Evolutionary conservation across 2,888 invertebrate genomes (phyloP).

Genomic region (Oscheius sp.): DNA sequence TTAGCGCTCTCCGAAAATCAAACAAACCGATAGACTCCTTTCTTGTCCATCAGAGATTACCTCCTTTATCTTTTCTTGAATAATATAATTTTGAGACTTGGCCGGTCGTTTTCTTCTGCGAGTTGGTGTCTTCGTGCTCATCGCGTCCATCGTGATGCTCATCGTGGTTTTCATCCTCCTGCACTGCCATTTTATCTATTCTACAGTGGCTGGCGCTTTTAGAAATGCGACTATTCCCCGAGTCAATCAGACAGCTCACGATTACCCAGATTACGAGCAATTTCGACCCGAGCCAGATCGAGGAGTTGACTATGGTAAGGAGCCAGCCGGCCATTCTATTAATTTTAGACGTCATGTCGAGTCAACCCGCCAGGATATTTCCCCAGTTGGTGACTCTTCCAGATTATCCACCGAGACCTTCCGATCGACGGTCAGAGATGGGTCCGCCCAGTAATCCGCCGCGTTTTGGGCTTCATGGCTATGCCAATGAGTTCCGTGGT

Average conservation of each 20-base stretch:
- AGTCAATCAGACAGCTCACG: slow-evolving; percentile 22
- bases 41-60: not conserved
- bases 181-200: slow-evolving; percentile 28
- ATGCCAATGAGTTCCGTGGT: slow-evolving; percentile 11
- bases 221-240: slow-evolving; percentile 3
- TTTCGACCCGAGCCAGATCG: slow-evolving; percentile 22
- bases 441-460: not conserved
- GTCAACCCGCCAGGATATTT: not conserved
- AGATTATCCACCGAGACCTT: not conserved
- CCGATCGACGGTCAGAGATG: not conserved
- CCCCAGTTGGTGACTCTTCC: slow-evolving; percentile 21
- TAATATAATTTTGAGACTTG: slow-evolving; percentile 9
- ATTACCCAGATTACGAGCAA: slow-evolving; percentile 25
- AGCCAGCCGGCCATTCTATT: no score
- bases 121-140: slow-evolving; percentile 27
- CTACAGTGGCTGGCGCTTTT: not conserved
- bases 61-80: not conserved
- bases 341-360: not conserved
- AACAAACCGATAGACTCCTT: not conserved
- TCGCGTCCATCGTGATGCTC: slow-evolving; percentile 26
- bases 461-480: not conserved
- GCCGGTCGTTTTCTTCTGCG: slow-evolving; percentile 17
- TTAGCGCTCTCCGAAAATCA: not conserved
- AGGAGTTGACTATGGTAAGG: slow-evolving; percentile 18
- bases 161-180: slow-evolving; percentile 18